Evolutionary conservation across 2,113 vertebrate genomes (phyloP), one percentile per base, ranked within the genome.

Genomic region (Pedionomus torquatus): DNA sequence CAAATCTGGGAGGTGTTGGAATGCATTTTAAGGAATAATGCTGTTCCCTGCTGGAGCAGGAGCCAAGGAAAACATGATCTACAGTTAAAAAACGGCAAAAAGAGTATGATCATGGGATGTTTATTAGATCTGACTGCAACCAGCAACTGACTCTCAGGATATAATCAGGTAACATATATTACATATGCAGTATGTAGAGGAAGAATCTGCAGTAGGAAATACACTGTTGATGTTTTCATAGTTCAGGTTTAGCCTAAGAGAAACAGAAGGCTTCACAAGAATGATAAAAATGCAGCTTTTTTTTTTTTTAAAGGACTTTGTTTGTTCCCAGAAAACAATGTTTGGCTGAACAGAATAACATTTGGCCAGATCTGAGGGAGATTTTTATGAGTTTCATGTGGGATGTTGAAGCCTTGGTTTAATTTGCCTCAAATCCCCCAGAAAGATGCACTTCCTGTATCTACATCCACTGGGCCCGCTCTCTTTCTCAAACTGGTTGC

Each of bases 361-460:
- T 86, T 72, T 93, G 64, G 46, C n/a, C 60, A 88, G 83, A 93
- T 49, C 55, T 75, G 64, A 95, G 60, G 51, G 69, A 13, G 11
- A 54, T 81, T 92, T 90, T 89, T 92, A 83, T 90, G 72, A 78
- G n/a, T 95, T 92, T 51, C 94, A 78, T 33, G 31, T 90, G 78
- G 68, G n/a, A 88, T 69, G 39, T 25, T 46, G 79, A 85, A 69
- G n/a, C 60, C 57, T 93, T 90, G 66, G 33, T 10, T 83, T 88
- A 69, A 69, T 7, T 94, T 2, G n/a, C 58, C 26, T 65, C 44
- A 83, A 10, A 76, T 87, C 60, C 44, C n/a, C 54, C 48, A 35
- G 65, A 48, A 93, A 71, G 26, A 72, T 48, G 37, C 25, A 60
- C 16, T 43, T 51, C 43, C 44, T 83, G 17, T 41, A n/a, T 35